Evolutionary conservation across 2,797 vertebrate genomes (phyloP).

Genomic region (Aplochiton taeniatus): DNA sequence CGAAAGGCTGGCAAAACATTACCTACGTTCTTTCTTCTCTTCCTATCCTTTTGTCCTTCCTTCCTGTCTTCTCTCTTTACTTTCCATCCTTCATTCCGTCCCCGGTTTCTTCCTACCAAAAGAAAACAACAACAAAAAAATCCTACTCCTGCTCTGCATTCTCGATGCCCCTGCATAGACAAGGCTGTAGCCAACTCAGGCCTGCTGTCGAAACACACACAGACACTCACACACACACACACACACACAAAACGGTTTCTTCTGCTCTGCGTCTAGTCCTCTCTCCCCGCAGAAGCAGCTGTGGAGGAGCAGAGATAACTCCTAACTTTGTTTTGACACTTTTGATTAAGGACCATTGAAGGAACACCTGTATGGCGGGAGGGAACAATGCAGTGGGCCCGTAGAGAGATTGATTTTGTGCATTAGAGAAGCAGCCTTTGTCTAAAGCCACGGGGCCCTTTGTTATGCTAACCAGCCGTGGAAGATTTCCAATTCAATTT

Average conservation of each 20-base stretch:
- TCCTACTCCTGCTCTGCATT: too few relatives aligned
- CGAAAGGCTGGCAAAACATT: slow-evolving; percentile 8
- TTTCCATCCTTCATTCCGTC: background rate
- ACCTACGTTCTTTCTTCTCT: background rate
- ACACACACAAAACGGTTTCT: background rate
- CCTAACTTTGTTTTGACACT: slow-evolving; percentile 89
- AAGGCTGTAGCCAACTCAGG: too few relatives aligned
- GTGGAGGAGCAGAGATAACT: slow-evolving; percentile 79
- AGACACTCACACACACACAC: slow-evolving; percentile 24
- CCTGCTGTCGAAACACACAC: slow-evolving; percentile 14
- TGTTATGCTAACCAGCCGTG: slow-evolving; percentile 98
- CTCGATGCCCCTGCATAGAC: too few relatives aligned
- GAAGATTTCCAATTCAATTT: slow-evolving; percentile 99
- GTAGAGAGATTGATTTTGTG: slow-evolving; percentile 85
- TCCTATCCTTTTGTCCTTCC: background rate
- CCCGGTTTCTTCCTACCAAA: background rate
- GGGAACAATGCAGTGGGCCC: slow-evolving; percentile 82
- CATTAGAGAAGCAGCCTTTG: slow-evolving; percentile 93
- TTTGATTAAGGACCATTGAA: slow-evolving; percentile 89
- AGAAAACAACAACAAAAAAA: too few relatives aligned
- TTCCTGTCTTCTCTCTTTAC: background rate
- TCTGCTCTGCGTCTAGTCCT: background rate
- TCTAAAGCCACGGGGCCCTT: slow-evolving; percentile 92
- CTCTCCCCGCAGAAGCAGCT: slow-evolving; percentile 65
- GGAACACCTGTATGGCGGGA: slow-evolving; percentile 85